Conservation (phyloP, 2,888 invertebrate genomes). For the Drosophila merina region DNA sequence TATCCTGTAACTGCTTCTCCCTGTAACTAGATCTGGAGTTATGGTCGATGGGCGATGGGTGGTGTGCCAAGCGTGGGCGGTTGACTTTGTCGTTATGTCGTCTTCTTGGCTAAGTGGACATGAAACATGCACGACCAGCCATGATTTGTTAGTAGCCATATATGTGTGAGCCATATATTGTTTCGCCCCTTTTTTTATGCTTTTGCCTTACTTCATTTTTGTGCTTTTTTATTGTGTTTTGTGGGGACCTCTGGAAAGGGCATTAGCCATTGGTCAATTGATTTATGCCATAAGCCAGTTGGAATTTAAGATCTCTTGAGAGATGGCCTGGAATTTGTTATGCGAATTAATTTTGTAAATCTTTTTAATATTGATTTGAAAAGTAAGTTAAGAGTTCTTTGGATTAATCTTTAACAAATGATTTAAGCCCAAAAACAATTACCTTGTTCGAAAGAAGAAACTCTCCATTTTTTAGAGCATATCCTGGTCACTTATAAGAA, state of each 20-base stretch:
- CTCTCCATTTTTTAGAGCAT: constrained; percentile 25
- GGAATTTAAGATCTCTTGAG: no score
- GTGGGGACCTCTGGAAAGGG: constrained; percentile 14
- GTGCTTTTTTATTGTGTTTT: background rate
- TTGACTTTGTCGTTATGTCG: constrained; percentile 49
- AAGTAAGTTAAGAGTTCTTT: no score
- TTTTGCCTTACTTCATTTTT: constrained; percentile 3
- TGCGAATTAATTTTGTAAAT: no score
- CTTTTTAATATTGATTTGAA: no score
- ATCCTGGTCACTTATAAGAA: constrained; percentile 9
- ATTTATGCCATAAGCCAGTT: constrained; percentile 23
- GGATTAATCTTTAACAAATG: no score
- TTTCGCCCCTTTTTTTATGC: constrained; percentile 3
- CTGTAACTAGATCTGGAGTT: constrained; percentile 24
- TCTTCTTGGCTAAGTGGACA: constrained; percentile 74
- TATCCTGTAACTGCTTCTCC: no score
- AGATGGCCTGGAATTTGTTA: no score
- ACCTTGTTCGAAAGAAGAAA: background rate
- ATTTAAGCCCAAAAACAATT: background rate
- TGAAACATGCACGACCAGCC: constrained; percentile 74
- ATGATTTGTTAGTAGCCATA: constrained; percentile 63
- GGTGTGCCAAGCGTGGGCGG: constrained; percentile 13
- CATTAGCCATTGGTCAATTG: constrained; percentile 43
- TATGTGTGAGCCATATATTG: constrained; percentile 35
- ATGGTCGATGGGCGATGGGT: background rate